Base-by-base conservation (phyloP, 2,113 vertebrate genomes). In the Spheniscus mendiculus region DNA sequence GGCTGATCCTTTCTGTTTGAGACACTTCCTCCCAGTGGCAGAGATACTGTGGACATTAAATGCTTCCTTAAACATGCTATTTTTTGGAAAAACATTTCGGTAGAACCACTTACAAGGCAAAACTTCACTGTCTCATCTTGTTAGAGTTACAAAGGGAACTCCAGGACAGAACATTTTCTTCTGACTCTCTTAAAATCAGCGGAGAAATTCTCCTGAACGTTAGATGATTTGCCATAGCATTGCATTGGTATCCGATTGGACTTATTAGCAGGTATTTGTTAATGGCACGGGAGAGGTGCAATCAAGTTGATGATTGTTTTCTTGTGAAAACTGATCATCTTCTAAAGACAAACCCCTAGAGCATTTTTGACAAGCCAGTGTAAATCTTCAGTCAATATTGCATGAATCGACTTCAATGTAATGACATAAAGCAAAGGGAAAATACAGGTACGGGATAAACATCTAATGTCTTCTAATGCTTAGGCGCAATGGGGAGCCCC, bases 381-480 rank as follows among this genome's bases (percentile, higher is more conserved):
- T 69, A 92, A 94, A 94, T 32, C 8, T 8, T 93, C 87, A 47
- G 82, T 29, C 59, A 91, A 77, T 83, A 81, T 44, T 86, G n/a
- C 50, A 72, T 32, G 42, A 78, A 80, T 70, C 3, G 4, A 73
- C 62, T 80, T 70, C 45, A 96, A 55, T 3, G 4, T 62, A 87
- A 55, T 62, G 55, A 73, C 74, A 63, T 65, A 90, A 87, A 76
- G 52, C 44, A 76, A 85, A 91, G 47, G 53, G 23, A 83, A 61
- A 94, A 89, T 36, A 55, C 15, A 90, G 91, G 89, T 94, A 94
- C 8, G 6, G 63, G 55, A 58, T 76, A 96, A 96, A 93, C 95
- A 94, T 96, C 38, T 38, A 38, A 91, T 93, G 94, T 96, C 91
- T 96, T 66, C 84, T 91, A 86, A 93, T 81, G 91, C 96, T 90